Percentiles rank a stretch among this genome's conserved stretches.
These are phyloP conservation scores for Aldabrachelys gigantea DNA, from an alignment of 2,113 vertebrate genomes.

Conservation along the genomic window DNA sequence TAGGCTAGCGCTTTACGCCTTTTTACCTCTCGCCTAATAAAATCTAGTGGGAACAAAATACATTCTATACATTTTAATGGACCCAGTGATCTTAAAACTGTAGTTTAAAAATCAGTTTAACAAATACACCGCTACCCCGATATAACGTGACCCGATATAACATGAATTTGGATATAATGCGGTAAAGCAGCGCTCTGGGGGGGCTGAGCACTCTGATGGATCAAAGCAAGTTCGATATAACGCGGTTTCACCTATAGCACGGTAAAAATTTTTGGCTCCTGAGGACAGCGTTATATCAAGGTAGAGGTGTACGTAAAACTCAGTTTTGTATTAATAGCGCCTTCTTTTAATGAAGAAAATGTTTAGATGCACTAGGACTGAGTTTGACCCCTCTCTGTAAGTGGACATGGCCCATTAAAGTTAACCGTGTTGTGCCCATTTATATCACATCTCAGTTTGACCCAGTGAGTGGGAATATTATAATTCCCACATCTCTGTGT, in stretches of 20 bases:
- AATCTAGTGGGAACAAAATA: not conserved
- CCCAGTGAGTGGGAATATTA: not conserved
- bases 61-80: not conserved
- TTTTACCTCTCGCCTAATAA: not conserved
- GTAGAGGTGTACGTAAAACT: not conserved
- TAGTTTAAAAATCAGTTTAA: not conserved
- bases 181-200: too few species aligned
- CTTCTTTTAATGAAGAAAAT: not conserved
- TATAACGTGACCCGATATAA: too few species aligned
- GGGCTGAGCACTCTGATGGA: too few species aligned
- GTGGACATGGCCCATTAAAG: not conserved
- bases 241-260: too few species aligned
- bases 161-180: too few species aligned
- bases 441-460: not conserved
- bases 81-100: slow-evolving; percentile 11
- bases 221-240: too few species aligned
- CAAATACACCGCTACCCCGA: not conserved
- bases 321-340: not conserved
- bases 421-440: not conserved
- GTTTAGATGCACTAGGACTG: not conserved
- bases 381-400: not conserved
- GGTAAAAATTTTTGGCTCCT: too few species aligned
- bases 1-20: not conserved
- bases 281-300: too few species aligned
- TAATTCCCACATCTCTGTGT: not conserved